phyloP scores from a whole-genome alignment of 2,888 invertebrate species.

The Lasiommata megera region DNA sequence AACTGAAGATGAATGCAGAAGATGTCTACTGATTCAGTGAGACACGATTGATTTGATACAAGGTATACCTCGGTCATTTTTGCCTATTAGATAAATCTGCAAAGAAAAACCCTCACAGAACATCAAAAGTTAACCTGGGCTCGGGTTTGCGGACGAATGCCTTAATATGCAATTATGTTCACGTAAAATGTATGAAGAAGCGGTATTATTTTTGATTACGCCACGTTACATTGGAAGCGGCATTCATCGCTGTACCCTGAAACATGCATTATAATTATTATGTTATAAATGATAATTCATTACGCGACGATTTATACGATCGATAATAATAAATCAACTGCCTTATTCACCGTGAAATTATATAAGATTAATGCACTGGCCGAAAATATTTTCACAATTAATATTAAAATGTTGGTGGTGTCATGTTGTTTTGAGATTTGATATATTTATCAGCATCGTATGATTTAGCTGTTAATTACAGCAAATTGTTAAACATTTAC shows the following conservation, averaged over 20 bases:
- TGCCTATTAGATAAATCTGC: too few relatives aligned
- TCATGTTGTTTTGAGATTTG: constrained; percentile 1
- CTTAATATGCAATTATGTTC: background rate
- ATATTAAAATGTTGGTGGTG: constrained; percentile 2
- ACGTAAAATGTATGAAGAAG: background rate
- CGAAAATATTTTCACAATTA: constrained; percentile 15
- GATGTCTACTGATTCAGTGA: too few relatives aligned
- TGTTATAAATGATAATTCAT: constrained; percentile 25
- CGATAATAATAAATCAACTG: constrained; percentile 25
- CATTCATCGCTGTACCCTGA: background rate
- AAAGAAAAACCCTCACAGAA: too few relatives aligned
- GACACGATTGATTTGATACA: too few relatives aligned
- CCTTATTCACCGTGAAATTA: constrained; percentile 23
- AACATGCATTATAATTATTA: constrained; percentile 18
- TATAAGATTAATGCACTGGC: constrained; percentile 14
- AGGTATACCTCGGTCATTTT: too few relatives aligned
- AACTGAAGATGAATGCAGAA: too few relatives aligned
- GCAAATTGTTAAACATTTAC: too few relatives aligned
- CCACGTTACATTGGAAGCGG: background rate
- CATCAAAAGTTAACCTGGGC: background rate
- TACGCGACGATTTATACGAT: constrained; percentile 21
- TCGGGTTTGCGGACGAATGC: background rate
- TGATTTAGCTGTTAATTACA: background rate
- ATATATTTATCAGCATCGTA: background rate
- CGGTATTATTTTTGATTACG: constrained; percentile 1